A percentile compares a stretch with the other conserved stretches of the same genome.
These are phyloP conservation scores for Muntiacus muntjak DNA, from an alignment of 2,113 vertebrate species.

Conservation along the genomic window DNA sequence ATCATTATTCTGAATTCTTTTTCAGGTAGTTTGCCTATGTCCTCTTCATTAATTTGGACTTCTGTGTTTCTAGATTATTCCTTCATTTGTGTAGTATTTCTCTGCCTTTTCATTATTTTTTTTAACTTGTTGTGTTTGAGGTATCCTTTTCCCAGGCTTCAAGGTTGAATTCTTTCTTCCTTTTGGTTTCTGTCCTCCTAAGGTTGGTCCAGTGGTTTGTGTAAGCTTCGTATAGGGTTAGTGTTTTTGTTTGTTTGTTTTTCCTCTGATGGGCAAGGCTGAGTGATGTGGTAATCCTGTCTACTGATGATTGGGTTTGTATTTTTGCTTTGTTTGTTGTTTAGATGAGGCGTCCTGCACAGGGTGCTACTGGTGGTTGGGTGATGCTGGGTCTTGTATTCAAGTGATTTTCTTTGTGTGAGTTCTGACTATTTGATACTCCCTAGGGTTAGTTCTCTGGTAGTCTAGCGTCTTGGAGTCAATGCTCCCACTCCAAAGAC, in stretches of 20 bases:
- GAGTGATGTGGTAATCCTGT: neutral
- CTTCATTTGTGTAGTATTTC: neutral
- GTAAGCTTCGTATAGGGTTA: neutral
- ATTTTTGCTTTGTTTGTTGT: neutral
- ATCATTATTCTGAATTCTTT: neutral
- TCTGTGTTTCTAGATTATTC: neutral
- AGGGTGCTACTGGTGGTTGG: neutral
- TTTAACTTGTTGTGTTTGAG: neutral
- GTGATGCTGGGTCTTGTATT: neutral
- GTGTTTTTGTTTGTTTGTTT: neutral
- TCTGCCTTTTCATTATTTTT: neutral
- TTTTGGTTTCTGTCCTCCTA: neutral
- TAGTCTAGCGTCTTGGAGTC: neutral
- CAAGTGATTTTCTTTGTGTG: neutral
- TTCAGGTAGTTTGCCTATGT: neutral
- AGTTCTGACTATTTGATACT: neutral
- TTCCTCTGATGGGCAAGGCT: neutral
- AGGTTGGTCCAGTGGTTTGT: neutral
- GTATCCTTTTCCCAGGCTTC: neutral
- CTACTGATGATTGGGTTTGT: neutral
- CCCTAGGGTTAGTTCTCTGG: neutral
- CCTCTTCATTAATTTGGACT: neutral
- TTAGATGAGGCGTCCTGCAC: neutral
- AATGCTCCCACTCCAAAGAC: neutral
- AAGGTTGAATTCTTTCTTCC: neutral